Conservation (phyloP, 2,888 invertebrate species). For the Napeogenes inachia region DNA sequence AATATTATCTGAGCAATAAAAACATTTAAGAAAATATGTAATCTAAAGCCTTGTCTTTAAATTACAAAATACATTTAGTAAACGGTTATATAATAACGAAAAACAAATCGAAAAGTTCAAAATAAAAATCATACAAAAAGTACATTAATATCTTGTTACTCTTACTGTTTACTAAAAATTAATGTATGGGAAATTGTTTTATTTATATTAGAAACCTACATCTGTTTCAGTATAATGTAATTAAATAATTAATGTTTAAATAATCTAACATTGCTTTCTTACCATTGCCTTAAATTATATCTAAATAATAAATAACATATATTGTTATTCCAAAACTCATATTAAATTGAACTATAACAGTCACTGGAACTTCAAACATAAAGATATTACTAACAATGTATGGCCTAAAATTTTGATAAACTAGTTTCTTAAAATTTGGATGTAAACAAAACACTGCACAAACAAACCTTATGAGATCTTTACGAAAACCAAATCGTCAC, state of each 20-base stretch:
- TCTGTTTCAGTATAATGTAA: slow-evolving; percentile 15
- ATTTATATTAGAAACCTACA: neutral
- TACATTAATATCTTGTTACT: neutral
- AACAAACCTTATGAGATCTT: slow-evolving; percentile 77
- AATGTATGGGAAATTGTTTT: neutral
- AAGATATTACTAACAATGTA: slow-evolving; percentile 46
- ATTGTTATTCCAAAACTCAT: slow-evolving; percentile 39
- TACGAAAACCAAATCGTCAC: slow-evolving; percentile 75
- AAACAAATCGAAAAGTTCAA: neutral
- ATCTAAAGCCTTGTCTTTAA: neutral
- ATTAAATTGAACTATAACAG: slow-evolving; percentile 33
- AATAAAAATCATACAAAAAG: neutral
- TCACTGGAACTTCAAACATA: slow-evolving; percentile 47
- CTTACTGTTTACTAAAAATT: neutral
- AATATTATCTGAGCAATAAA: slow-evolving; percentile 25
- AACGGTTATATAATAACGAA: neutral
- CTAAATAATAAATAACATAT: slow-evolving; percentile 74
- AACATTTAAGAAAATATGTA: slow-evolving; percentile 12
- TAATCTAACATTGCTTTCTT: slow-evolving; percentile 33
- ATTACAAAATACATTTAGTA: neutral
- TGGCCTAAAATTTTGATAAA: slow-evolving; percentile 50
- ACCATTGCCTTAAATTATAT: slow-evolving; percentile 32
- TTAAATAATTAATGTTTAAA: slow-evolving; percentile 22
- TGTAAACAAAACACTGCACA: slow-evolving; percentile 77
- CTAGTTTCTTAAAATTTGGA: slow-evolving; percentile 72